Evolutionary conservation across 1,140 invertebrate species (phyloP).

Genomic region (Ceratina australensis): DNA sequence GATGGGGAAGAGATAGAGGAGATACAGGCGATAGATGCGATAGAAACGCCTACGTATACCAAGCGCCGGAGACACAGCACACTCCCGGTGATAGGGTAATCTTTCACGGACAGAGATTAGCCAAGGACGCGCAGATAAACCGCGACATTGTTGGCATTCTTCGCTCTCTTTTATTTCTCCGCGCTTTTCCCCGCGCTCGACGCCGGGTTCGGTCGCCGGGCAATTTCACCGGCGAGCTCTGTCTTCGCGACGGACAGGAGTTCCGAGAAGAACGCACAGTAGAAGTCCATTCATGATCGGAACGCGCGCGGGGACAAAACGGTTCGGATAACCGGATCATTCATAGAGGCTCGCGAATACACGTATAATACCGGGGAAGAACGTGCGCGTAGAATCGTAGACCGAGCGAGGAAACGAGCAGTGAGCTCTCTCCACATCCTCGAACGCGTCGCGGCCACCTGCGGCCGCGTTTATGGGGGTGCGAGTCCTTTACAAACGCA

Average conservation of each 20-base stretch:
- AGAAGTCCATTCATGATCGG: too few species aligned
- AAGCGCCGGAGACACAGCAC: slow-evolving; percentile 44
- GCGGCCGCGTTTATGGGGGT: slow-evolving; percentile 35
- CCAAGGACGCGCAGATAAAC: slow-evolving; percentile 78
- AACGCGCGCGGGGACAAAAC: too few species aligned
- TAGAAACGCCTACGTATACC: slow-evolving; percentile 31
- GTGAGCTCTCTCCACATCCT: neutral
- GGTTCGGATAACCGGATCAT: too few species aligned
- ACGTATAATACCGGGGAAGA: too few species aligned
- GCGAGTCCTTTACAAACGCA: slow-evolving; percentile 51
- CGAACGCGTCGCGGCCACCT: slow-evolving; percentile 6
- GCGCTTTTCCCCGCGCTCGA: too few species aligned
- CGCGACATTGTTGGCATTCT: slow-evolving; percentile 62
- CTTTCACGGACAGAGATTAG: slow-evolving; percentile 75
- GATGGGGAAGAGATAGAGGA: neutral
- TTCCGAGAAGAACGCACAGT: too few species aligned
- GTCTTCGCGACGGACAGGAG: too few species aligned
- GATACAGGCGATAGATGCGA: slow-evolving; percentile 7
- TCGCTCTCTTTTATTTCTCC: slow-evolving; percentile 52
- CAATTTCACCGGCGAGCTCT: too few species aligned
- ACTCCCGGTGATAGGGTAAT: slow-evolving; percentile 72
- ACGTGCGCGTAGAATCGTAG: neutral
- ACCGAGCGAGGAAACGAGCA: neutral
- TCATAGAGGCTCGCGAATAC: too few species aligned
- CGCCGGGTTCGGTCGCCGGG: too few species aligned